Evolutionary conservation across 2,113 vertebrate species (phyloP).

Genomic region (Albula glossodonta): DNA sequence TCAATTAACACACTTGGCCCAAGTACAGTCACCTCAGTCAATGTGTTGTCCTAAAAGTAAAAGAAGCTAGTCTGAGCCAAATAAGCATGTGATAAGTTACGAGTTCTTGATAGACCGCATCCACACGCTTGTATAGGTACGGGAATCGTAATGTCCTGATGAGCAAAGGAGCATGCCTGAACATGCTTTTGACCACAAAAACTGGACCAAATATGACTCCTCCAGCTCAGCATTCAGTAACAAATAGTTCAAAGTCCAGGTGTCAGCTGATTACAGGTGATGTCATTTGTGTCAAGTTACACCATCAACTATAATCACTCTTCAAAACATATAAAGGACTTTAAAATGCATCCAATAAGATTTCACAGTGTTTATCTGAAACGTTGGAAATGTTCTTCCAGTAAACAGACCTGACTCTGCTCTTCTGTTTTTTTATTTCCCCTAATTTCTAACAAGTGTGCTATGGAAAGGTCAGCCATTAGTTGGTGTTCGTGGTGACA

Average conservation of each 20-base stretch:
- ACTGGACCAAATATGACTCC: background rate
- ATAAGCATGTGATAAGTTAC: background rate
- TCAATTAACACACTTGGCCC: background rate
- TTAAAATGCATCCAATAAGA: background rate
- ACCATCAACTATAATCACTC: background rate
- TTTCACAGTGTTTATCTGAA: too few relatives aligned
- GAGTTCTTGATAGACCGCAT: background rate
- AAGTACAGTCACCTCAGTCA: background rate
- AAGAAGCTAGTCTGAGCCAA: background rate
- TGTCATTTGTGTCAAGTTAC: background rate
- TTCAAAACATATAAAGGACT: too few relatives aligned
- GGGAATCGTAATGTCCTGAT: background rate
- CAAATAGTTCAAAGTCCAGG: background rate
- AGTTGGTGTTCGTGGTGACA: too few relatives aligned
- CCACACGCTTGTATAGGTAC: background rate
- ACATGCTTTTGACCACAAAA: background rate
- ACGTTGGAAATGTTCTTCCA: too few relatives aligned
- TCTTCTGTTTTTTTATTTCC: too few relatives aligned
- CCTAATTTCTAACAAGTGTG: too few relatives aligned
- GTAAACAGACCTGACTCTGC: too few relatives aligned
- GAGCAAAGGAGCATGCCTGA: background rate
- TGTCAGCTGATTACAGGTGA: background rate
- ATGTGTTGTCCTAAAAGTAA: background rate
- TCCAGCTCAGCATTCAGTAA: background rate
- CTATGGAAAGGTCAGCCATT: too few relatives aligned